A percentile compares a stretch with the other conserved stretches of the same genome.
Conservation (phyloP, 1,140 invertebrate species). For the Drosophila pandora region DNA sequence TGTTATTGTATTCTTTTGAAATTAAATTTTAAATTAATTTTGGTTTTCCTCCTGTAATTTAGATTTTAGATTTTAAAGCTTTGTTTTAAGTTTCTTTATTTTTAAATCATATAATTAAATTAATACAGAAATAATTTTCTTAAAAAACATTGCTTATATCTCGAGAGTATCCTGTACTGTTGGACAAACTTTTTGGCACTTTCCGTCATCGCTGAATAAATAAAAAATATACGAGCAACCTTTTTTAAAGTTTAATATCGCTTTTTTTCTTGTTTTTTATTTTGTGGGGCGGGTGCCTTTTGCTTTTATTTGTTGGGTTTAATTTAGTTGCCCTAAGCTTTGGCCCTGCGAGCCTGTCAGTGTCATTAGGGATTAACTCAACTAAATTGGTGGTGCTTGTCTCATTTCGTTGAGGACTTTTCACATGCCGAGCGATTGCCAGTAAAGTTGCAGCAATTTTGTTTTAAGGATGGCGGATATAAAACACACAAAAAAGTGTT, state of each 20-base stretch:
- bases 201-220: constrained; percentile 33
- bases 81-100: neutral
- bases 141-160: neutral
- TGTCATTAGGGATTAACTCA: constrained; percentile 48
- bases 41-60: neutral
- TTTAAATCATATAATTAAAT: too few species aligned
- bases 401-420: constrained; percentile 32
- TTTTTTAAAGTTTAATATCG: constrained; percentile 40
- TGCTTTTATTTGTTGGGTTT: constrained; percentile 11
- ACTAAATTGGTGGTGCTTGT: constrained; percentile 35
- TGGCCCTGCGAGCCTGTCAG: constrained; percentile 17
- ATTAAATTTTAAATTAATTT: constrained; percentile 14
- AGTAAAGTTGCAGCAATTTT: constrained; percentile 38
- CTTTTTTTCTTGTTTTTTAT: constrained; percentile 14
- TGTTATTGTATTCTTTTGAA: neutral
- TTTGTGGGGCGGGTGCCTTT: neutral
- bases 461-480: constrained; percentile 33
- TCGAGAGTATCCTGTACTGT: neutral
- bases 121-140: too few species aligned
- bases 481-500: constrained; percentile 48
- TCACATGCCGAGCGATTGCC: constrained; percentile 13
- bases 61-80: neutral
- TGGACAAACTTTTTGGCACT: constrained; percentile 52
- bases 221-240: constrained; percentile 32
- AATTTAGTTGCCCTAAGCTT: constrained; percentile 32